These are phyloP conservation scores for Antigone vipio DNA, from an alignment of 2,113 vertebrate species.

Conservation along the genomic window DNA sequence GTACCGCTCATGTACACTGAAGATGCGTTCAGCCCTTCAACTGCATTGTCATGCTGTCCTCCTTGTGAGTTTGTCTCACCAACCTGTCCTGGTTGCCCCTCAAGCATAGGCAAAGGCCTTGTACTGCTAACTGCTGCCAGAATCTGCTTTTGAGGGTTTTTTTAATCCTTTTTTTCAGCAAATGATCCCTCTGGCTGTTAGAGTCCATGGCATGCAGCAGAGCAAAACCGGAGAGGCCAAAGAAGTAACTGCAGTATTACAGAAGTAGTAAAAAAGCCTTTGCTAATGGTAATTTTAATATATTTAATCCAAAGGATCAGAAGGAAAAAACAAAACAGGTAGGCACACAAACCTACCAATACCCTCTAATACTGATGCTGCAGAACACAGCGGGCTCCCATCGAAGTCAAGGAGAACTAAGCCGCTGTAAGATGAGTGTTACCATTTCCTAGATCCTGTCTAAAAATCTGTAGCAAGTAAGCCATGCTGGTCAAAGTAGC, in stretches of 20 bases:
- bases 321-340: neutral
- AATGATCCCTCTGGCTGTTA: neutral
- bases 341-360: neutral
- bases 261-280: neutral
- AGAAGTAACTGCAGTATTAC: neutral
- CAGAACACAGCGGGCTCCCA: neutral
- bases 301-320: neutral
- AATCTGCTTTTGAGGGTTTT: neutral
- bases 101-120: neutral
- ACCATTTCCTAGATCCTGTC: neutral
- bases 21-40: neutral
- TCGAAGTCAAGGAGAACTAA: neutral
- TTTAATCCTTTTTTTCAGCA: neutral
- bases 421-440: too few relatives aligned
- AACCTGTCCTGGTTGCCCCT: neutral
- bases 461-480: neutral
- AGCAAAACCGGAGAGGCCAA: neutral
- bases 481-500: accelerated
- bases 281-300: neutral
- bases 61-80: neutral
- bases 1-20: neutral
- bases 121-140: neutral
- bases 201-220: neutral
- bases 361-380: neutral
- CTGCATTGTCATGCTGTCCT: neutral